These are phyloP conservation scores for Tachuris rubrigastra DNA, from an alignment of 2,113 vertebrate genomes.

Conservation along the genomic window DNA sequence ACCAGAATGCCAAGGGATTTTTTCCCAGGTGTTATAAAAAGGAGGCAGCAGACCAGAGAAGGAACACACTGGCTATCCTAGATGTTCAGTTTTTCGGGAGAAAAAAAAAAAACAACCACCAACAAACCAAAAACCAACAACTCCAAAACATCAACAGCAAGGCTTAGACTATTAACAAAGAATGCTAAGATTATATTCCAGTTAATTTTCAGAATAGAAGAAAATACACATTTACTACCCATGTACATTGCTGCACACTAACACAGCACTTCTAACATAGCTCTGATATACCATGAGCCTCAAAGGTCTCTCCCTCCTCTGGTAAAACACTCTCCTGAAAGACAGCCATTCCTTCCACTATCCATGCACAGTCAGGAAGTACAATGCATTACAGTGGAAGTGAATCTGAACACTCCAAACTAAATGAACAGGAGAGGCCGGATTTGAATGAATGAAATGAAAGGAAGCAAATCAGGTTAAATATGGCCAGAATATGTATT, in stretches of 20 bases:
- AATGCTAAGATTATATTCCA: not conserved
- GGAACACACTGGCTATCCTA: not conserved
- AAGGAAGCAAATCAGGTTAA: not conserved
- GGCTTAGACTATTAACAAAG: not conserved
- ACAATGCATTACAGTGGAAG: accelerated
- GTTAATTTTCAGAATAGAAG: not conserved
- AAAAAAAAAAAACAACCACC: not conserved
- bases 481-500: accelerated
- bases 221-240: not conserved
- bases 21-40: not conserved
- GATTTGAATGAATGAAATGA: not conserved
- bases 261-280: not conserved
- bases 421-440: not conserved
- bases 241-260: not conserved
- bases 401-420: not conserved
- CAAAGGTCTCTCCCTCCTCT: not conserved
- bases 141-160: not conserved
- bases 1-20: not conserved
- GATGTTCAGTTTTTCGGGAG: not conserved
- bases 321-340: not conserved
- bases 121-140: not conserved
- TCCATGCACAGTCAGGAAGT: not conserved
- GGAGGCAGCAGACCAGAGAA: not conserved
- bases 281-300: not conserved
- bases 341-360: not conserved